Percentiles rank a stretch among this genome's conserved stretches.
phyloP scores from a whole-genome alignment of 2,797 vertebrate species.

The Silurus lanzhouensis region DNA sequence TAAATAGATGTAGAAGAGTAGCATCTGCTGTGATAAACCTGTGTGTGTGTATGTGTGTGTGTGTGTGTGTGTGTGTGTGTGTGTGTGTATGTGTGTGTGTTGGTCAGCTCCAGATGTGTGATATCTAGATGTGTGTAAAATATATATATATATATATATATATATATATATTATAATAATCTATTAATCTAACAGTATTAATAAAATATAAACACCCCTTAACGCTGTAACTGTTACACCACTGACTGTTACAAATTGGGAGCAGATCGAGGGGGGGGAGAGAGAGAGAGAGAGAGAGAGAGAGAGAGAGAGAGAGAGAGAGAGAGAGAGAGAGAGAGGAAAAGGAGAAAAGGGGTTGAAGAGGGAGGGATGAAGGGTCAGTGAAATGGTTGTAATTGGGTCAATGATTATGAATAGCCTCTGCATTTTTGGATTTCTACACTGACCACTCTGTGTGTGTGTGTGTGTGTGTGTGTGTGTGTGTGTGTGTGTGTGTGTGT shows the following conservation, averaged over 20 bases:
- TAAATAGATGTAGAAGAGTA: conserved; percentile 25
- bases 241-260: background rate
- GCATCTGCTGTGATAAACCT: conserved; percentile 34
- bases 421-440: background rate
- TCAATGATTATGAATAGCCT: conserved; percentile 11
- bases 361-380: background rate
- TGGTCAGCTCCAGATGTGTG: background rate
- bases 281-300: no score
- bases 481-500: conserved; percentile 4
- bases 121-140: background rate
- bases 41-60: conserved; percentile 40
- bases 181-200: no score
- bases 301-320: no score
- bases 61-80: conserved; percentile 29
- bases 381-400: background rate
- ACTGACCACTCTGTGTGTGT: background rate
- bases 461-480: background rate
- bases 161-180: no score
- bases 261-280: no score
- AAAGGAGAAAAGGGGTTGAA: no score
- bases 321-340: no score
- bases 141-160: background rate
- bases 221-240: background rate
- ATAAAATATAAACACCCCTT: background rate
- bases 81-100: conserved; percentile 31